Conservation (phyloP, 2,797 vertebrate genomes). For the Gambelia wislizenii region DNA sequence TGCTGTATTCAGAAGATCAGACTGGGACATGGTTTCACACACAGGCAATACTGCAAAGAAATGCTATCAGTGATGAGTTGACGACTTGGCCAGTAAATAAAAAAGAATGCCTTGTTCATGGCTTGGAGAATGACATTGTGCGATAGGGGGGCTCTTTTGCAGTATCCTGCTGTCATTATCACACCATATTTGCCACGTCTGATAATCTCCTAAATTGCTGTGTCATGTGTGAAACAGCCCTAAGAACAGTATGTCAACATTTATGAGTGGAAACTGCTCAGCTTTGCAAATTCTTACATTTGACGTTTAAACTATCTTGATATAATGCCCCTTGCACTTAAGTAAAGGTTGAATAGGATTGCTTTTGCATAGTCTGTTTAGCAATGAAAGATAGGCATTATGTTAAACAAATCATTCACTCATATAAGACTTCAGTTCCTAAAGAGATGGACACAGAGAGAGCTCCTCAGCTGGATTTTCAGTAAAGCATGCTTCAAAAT, state of each 20-base stretch:
- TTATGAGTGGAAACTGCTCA: not conserved
- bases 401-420: not conserved
- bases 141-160: too few relatives aligned
- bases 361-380: not conserved
- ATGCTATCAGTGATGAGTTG: too few relatives aligned
- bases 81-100: too few relatives aligned
- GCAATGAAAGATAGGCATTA: not conserved
- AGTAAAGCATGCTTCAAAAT: slow-evolving; percentile 6
- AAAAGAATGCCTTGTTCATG: too few relatives aligned
- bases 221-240: not conserved
- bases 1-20: too few relatives aligned
- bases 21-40: too few relatives aligned
- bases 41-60: too few relatives aligned
- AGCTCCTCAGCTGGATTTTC: not conserved
- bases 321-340: not conserved
- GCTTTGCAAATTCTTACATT: not conserved
- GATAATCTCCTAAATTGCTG: not conserved
- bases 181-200: too few relatives aligned
- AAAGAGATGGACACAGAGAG: not conserved
- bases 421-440: not conserved
- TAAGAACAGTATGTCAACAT: not conserved
- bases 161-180: too few relatives aligned
- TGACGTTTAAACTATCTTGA: not conserved
- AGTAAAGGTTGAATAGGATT: not conserved
- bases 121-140: too few relatives aligned